Evolutionary conservation across 30 jellyfish, hydroid and myxozoan genomes (phyloP).

Genomic region (Clytia hemisphaerica): DNA sequence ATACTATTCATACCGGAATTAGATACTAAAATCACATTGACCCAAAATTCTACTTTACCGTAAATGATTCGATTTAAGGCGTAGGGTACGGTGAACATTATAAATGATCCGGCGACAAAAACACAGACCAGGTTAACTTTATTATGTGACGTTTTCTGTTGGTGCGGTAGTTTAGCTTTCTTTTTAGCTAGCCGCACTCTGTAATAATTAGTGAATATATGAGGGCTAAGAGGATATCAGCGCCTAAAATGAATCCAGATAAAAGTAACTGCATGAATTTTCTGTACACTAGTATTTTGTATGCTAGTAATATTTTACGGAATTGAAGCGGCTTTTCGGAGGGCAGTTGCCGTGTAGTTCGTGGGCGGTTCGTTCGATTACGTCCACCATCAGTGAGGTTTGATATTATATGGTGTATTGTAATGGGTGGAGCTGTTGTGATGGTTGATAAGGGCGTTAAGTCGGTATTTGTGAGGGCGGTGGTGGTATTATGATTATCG

Average conservation of each 20-base stretch:
- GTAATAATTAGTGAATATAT: background rate
- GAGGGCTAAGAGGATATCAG: background rate
- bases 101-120: constrained; percentile 3
- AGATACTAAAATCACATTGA: background rate
- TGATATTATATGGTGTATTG: background rate
- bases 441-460: background rate
- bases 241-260: constrained; percentile 3
- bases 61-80: background rate
- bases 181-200: no score
- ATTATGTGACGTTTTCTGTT: no score
- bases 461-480: no score
- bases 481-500: no score
- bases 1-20: constrained; percentile 20
- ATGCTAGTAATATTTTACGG: no score
- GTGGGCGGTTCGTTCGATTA: no score
- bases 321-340: no score
- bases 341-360: no score
- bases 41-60: constrained; percentile 3
- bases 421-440: background rate
- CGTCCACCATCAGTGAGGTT: no score
- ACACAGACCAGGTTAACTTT: constrained; percentile 5
- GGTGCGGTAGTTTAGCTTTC: no score
- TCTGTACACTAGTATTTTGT: background rate
- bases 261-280: background rate
- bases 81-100: constrained; percentile 14